A percentile compares a stretch with the other conserved stretches of the same genome.
Evolutionary conservation across 37 sponge, comb jelly and placozoan species (phyloP).

Genomic region (Ianthella basta): DNA sequence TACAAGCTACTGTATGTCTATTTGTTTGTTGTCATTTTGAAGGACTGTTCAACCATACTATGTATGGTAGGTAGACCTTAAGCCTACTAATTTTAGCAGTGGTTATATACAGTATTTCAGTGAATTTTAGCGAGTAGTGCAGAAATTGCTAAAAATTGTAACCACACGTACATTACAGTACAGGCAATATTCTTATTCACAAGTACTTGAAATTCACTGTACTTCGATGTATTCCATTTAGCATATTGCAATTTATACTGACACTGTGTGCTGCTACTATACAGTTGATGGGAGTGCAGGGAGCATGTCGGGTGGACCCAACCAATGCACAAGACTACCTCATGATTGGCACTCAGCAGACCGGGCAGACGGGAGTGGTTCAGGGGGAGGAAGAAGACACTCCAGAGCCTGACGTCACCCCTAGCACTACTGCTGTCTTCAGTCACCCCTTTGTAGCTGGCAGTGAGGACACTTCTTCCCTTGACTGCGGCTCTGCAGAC

Average conservation of each 20-base stretch:
- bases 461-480: not conserved
- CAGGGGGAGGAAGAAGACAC: not conserved
- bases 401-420: not conserved
- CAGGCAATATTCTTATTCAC: no score
- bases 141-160: no score
- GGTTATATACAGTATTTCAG: no score
- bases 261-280: not conserved
- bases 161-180: no score
- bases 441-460: not conserved
- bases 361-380: not conserved
- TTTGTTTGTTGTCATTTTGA: no score
- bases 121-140: no score
- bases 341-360: not conserved
- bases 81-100: no score
- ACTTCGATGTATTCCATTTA: no score
- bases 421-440: not conserved
- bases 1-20: no score
- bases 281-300: not conserved
- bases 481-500: constrained; percentile 1
- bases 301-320: not conserved
- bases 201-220: no score
- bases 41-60: no score
- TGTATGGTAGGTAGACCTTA: no score
- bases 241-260: not conserved
- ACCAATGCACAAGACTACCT: constrained; percentile 12